Evolutionary conservation across 1,140 invertebrate species (phyloP), one percentile per base, ranked within the genome.

Genomic region (Phortica variegata): DNA sequence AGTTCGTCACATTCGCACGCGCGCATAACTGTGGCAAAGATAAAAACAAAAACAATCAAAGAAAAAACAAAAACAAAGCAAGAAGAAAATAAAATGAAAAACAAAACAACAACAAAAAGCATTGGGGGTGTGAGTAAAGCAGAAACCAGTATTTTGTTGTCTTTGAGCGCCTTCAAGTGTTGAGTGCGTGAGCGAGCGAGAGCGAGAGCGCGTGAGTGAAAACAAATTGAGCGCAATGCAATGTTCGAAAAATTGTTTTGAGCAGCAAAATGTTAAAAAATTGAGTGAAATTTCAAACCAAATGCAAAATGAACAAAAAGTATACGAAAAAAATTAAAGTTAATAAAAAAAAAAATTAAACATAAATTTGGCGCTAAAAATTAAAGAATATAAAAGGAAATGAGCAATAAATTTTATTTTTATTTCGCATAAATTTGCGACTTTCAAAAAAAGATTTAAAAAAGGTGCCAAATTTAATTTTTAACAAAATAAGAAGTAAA

Each of bases 401-500:
- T 32, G 47, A 39, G 38, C 36, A 19, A 6, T 41, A 37, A 6
- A 31, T 9, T n/a, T 33, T 42, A 23, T 42, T 48, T 46, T 23
- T 31, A 38, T 6, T n/a, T n/a, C n/a, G n/a, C n/a, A n/a, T n/a
- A n/a, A n/a, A n/a, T n/a, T n/a, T n/a, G n/a, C n/a, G n/a, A n/a
- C n/a, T n/a, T n/a, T n/a, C n/a, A n/a, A n/a, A 43, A 26, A 55
- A 37, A 34, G 31, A 49, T 46, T 38, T 56, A 52, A 61, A 54
- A 58, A 53, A 26, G 5, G 23, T 26, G 23, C 23, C 39, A 29
- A 54, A 26, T 39, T 65, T 61, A 65, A 58, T 26, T 37, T 52
- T 37, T 60, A 65, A 58, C 60, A 49, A 56, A 36, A 52, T 60
- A 60, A 15, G 60, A 47, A 68, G 68, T 60, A 57, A 63, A 63